These are phyloP conservation scores for Naja naja DNA, from an alignment of 2,113 vertebrate species.

Conservation along the genomic window DNA sequence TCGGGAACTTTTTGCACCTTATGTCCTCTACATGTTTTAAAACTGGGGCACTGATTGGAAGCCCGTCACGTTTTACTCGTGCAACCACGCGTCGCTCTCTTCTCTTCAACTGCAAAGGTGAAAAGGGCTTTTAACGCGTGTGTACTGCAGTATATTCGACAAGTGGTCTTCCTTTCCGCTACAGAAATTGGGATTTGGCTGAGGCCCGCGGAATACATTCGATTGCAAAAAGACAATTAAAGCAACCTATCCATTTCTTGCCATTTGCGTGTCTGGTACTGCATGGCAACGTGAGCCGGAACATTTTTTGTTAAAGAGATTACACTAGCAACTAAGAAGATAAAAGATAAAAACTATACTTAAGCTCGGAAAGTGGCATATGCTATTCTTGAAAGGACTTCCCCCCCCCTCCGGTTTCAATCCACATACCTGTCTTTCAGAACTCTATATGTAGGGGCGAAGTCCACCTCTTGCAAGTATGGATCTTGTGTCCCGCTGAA, in stretches of 20 bases:
- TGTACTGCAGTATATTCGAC: not conserved
- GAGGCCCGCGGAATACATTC: not conserved
- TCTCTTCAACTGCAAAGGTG: not conserved
- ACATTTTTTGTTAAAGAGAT: not conserved
- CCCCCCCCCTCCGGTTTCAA: not conserved
- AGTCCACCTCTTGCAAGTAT: constrained; percentile 33
- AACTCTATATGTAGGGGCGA: constrained; percentile 17
- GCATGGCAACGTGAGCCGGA: not conserved
- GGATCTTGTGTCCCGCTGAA: constrained; percentile 28
- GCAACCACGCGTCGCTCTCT: no score
- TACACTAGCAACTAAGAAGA: not conserved
- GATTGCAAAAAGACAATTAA: not conserved
- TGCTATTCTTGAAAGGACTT: constrained; percentile 11
- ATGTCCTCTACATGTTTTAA: not conserved
- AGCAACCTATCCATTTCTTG: not conserved
- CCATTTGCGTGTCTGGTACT: not conserved
- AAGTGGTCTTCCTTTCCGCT: not conserved
- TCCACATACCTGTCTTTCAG: constrained; percentile 7
- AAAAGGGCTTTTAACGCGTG: no score
- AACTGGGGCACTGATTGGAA: not conserved
- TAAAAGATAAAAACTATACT: not conserved
- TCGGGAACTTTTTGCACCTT: not conserved
- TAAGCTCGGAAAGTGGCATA: constrained; percentile 20
- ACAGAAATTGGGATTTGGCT: not conserved
- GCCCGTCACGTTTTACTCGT: no score